A percentile compares a stretch with the other conserved stretches of the same genome.
phyloP scores from a whole-genome alignment of 2,888 invertebrate genomes.

The Standfussiana lucernea region DNA sequence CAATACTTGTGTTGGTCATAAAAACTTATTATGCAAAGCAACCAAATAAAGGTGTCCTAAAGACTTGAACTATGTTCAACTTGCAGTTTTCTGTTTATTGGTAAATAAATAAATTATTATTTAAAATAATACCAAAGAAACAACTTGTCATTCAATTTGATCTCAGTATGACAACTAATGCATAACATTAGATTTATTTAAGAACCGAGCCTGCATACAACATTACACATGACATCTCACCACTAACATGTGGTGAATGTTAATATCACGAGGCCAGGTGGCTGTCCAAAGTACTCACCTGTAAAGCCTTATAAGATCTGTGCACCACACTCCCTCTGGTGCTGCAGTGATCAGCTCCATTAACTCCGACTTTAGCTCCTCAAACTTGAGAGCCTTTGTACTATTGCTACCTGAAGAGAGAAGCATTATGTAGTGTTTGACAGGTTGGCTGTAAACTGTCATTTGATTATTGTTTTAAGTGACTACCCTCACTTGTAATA shows the following conservation, averaged over 20 bases:
- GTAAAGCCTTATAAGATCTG: slow-evolving; percentile 84
- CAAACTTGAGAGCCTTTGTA: slow-evolving; percentile 70
- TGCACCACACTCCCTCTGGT: slow-evolving; percentile 87
- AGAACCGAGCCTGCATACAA: background rate
- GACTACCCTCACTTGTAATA: slow-evolving; percentile 4
- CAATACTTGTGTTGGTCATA: background rate
- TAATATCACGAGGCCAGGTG: background rate
- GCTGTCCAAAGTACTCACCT: slow-evolving; percentile 72
- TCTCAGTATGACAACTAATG: background rate
- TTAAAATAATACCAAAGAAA: background rate
- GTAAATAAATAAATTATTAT: background rate
- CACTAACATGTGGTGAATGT: background rate
- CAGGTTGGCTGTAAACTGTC: slow-evolving; percentile 6
- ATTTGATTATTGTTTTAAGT: background rate
- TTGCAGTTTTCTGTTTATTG: background rate
- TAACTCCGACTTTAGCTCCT: slow-evolving; percentile 77
- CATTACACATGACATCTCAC: background rate
- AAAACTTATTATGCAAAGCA: background rate
- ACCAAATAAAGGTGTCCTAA: background rate
- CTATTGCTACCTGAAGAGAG: slow-evolving; percentile 72
- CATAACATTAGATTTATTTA: background rate
- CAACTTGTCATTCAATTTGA: background rate
- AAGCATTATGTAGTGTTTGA: slow-evolving; percentile 3
- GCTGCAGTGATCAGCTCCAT: slow-evolving; percentile 77
- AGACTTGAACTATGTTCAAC: slow-evolving; percentile 1